Percentiles rank a stretch among this genome's conserved stretches.
Conservation (phyloP, 2,888 invertebrate species). For the Empis stercorea region DNA sequence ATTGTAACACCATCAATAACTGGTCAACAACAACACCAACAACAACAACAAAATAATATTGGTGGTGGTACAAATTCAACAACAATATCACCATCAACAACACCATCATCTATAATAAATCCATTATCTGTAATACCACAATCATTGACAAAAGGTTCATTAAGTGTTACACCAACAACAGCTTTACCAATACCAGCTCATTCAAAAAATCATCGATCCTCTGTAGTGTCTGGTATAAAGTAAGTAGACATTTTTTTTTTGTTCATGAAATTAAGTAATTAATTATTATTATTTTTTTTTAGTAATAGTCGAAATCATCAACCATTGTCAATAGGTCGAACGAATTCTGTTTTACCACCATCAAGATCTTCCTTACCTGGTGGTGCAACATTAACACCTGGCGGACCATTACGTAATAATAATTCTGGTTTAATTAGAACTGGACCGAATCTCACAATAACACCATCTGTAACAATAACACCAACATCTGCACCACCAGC, state of each 20-base stretch:
- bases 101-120: conserved; percentile 19
- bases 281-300: background rate
- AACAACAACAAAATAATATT: too few species aligned
- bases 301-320: conserved; percentile 24
- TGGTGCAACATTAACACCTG: conserved; percentile 48
- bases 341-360: conserved; percentile 28
- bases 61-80: background rate
- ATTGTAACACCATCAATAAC: conserved; percentile 38
- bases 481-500: conserved; percentile 57
- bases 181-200: conserved; percentile 37
- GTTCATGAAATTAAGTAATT: background rate
- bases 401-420: conserved; percentile 24
- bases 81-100: background rate
- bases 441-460: conserved; percentile 42
- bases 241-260: conserved; percentile 3
- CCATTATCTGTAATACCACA: conserved; percentile 38
- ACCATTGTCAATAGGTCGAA: conserved; percentile 19
- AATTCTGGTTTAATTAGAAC: conserved; percentile 31
- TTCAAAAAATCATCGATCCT: conserved; percentile 26
- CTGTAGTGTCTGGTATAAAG: conserved; percentile 6
- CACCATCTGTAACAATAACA: conserved; percentile 62
- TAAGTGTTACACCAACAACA: conserved; percentile 36
- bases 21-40: background rate
- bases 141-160: conserved; percentile 37
- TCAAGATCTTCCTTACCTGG: conserved; percentile 42